Percentiles rank a stretch among this genome's conserved stretches.
Evolutionary conservation across 2,113 vertebrate species (phyloP).

Genomic region (Nerophis lumbriciformis): DNA sequence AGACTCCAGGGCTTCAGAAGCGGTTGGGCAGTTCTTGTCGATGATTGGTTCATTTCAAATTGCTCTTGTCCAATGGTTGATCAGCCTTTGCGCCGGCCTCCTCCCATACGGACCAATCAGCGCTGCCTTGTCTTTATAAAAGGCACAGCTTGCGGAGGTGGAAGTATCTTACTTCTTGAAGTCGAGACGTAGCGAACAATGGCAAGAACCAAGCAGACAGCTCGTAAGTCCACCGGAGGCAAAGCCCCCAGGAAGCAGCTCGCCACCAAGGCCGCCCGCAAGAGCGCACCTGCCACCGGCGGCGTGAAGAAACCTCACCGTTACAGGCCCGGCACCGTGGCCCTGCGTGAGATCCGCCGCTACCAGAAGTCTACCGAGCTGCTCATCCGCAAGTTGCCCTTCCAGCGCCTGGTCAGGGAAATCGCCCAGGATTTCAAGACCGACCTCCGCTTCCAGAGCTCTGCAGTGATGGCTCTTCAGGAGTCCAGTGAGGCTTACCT

Average conservation of each 20-base stretch:
- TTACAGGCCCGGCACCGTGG: constrained; percentile 55
- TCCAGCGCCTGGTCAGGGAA: constrained; percentile 53
- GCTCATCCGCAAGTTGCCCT: constrained; percentile 52
- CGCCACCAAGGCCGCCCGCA: constrained; percentile 44
- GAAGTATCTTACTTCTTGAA: too few species aligned
- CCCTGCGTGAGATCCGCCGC: constrained; percentile 51
- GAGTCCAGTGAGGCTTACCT: constrained; percentile 75
- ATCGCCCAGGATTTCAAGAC: constrained; percentile 59
- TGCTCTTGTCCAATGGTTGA: too few species aligned
- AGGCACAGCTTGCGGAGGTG: neutral
- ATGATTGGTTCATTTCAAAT: too few species aligned
- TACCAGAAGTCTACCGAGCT: constrained; percentile 60
- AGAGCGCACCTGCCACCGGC: constrained; percentile 50
- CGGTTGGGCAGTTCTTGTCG: too few species aligned
- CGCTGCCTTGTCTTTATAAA: neutral
- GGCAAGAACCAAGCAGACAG: constrained; percentile 49
- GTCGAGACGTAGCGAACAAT: neutral
- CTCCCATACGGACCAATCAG: neutral
- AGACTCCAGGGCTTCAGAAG: too few species aligned
- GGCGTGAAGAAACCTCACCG: constrained; percentile 55
- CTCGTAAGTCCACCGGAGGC: constrained; percentile 41
- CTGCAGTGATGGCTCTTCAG: constrained; percentile 61
- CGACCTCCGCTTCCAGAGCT: constrained; percentile 61
- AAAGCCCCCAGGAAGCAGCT: constrained; percentile 49
- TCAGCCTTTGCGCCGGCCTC: neutral